Evolutionary conservation across 2,113 vertebrate species (phyloP).

Genomic region (Perccottus glenii): DNA sequence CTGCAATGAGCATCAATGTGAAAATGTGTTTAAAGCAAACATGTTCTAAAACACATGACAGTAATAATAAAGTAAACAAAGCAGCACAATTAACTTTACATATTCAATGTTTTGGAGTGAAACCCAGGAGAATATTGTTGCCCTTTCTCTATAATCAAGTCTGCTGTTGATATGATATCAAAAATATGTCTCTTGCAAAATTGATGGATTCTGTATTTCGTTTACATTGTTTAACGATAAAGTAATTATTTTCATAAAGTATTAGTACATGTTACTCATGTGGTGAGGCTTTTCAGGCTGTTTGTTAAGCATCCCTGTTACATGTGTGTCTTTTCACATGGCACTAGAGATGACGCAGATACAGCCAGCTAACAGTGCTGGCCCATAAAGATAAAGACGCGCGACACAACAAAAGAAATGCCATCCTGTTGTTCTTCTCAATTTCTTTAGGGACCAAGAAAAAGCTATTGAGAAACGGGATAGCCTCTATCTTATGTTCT

Average conservation of each 20-base stretch:
- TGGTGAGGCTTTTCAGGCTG: constrained; percentile 37
- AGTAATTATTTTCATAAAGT: constrained; percentile 4
- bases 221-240: neutral
- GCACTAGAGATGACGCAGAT: constrained; percentile 2
- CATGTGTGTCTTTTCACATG: constrained; percentile 5
- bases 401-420: constrained; percentile 27
- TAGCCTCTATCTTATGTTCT: constrained; percentile 43
- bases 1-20: constrained; percentile 15
- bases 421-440: constrained; percentile 36
- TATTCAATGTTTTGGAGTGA: neutral
- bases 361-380: constrained; percentile 1
- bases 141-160: neutral
- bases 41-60: neutral
- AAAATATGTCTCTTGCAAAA: neutral
- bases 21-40: constrained; percentile 26
- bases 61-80: neutral
- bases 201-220: neutral
- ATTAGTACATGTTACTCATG: no score
- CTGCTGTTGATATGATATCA: neutral
- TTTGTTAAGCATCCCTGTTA: constrained; percentile 17
- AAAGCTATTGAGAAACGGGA: constrained; percentile 29
- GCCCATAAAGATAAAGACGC: constrained; percentile 30
- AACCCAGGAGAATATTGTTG: neutral
- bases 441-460: constrained; percentile 13
- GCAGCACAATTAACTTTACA: neutral